Evolutionary conservation across 1,140 invertebrate genomes (phyloP), one percentile per base, ranked within the genome.

Genomic region (Goniozus legneri): DNA sequence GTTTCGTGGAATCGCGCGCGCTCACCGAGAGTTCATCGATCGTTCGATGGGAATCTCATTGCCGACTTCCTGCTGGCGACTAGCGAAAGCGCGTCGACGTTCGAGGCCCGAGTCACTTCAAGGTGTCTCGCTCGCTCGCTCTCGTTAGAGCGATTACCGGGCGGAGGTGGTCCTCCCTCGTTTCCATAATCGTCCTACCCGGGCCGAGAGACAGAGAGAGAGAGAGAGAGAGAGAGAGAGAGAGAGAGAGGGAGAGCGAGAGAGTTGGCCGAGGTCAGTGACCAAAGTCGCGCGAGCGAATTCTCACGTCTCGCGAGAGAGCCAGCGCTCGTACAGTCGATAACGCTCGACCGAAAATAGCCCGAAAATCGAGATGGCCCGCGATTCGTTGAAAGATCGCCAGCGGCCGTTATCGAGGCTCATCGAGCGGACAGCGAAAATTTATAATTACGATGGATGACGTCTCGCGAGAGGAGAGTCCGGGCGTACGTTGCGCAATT

Each of bases 221-320:
- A 50, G 30, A 15, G 19, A 21, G 48, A 35, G 27, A 20, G 31
- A 19, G 16, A 36, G 10, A 10, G 16, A 19, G 34, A 35, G 10
- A 20, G 19, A 38, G n/a, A 3, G 3, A n/a, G 18, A 18, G 21
- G 3, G 12, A 20, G 15, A 8, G 12, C 14, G 12, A 39, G 43
- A 10, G 3, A 39, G 44, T 21, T 50, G 57, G 47, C 59, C 59
- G 65, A 61, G 68, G 67, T 69, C 67, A 65, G 58, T 69, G 67
- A 67, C 64, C 65, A 62, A 27, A 27, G 24, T 56, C 49, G 55
- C 36, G 49, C 30, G 20, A 21, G 12, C 31, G 46, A 44, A 46
- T 54, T 47, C 44, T 49, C 54, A 44, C 47, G 60, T 33, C 39
- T 48, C 35, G 47, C 55, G 45, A n/a, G n/a, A n/a, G n/a, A n/a